phyloP scores from a whole-genome alignment of 1,140 invertebrate genomes.

The Hesperophylax magnus region DNA sequence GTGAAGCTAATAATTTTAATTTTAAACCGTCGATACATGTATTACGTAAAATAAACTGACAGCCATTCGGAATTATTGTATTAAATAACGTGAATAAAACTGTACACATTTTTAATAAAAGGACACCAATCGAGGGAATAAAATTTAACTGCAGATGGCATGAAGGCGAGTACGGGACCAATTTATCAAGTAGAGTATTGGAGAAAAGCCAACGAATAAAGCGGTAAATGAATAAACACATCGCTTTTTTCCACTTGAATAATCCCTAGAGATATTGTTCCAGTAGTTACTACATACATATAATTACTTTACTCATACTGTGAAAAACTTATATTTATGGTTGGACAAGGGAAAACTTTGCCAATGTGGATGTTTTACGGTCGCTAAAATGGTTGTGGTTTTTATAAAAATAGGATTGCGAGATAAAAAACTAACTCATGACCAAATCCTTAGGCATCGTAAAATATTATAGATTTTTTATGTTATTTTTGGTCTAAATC shows the following conservation, averaged over 20 bases:
- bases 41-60: too few relatives aligned
- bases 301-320: background rate
- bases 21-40: too few relatives aligned
- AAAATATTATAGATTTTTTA: too few relatives aligned
- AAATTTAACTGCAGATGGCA: background rate
- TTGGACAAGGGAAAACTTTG: background rate
- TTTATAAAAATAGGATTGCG: background rate
- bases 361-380: background rate
- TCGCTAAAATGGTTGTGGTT: background rate
- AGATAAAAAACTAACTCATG: background rate
- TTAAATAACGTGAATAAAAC: too few relatives aligned
- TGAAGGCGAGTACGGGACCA: background rate
- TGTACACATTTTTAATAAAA: too few relatives aligned
- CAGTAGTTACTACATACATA: background rate
- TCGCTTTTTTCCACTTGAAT: constrained; percentile 35
- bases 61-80: too few relatives aligned
- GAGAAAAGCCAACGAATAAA: constrained; percentile 30
- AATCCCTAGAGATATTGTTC: constrained; percentile 23
- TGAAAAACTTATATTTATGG: background rate
- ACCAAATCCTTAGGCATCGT: too few relatives aligned
- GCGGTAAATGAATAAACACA: constrained; percentile 39
- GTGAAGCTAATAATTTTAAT: too few relatives aligned
- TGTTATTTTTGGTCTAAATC: too few relatives aligned
- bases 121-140: too few relatives aligned
- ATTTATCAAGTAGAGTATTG: constrained; percentile 30